Percentiles rank a stretch among this genome's conserved stretches.
Evolutionary conservation across 2,888 invertebrate genomes (phyloP).

Genomic region (Eustalomyia histrio): DNA sequence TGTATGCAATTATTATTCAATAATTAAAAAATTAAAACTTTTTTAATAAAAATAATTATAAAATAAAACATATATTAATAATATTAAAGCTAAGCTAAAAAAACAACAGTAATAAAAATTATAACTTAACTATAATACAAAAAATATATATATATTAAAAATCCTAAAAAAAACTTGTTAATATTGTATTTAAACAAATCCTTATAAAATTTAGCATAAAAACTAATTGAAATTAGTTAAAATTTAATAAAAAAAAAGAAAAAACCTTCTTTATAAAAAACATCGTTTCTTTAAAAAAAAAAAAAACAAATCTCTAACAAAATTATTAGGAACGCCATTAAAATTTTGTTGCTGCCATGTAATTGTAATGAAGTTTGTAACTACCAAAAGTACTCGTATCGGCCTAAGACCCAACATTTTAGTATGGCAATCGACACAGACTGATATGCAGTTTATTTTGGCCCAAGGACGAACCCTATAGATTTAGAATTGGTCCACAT

Average conservation of each 20-base stretch:
- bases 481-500: too few relatives aligned
- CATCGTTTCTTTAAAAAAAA: conserved; percentile 23
- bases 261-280: conserved; percentile 58
- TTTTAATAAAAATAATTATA: conserved; percentile 51
- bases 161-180: conserved; percentile 62
- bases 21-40: conserved; percentile 73
- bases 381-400: too few relatives aligned
- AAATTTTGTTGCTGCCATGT: too few relatives aligned
- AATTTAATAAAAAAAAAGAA: conserved; percentile 68
- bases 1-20: conserved; percentile 76
- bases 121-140: conserved; percentile 7
- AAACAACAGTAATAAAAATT: conserved; percentile 6
- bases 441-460: too few relatives aligned
- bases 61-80: conserved; percentile 28
- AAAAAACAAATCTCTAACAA: too few relatives aligned
- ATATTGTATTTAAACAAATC: conserved; percentile 58
- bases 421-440: too few relatives aligned
- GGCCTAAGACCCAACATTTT: too few relatives aligned
- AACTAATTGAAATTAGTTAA: conserved; percentile 69
- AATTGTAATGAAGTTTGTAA: too few relatives aligned
- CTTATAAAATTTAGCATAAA: conserved; percentile 59
- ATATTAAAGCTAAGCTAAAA: conserved; percentile 48
- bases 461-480: too few relatives aligned
- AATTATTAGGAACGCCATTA: too few relatives aligned
- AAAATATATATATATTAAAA: conserved; percentile 51